Evolutionary conservation across 2,113 vertebrate genomes (phyloP), one percentile per base, ranked within the genome.

Genomic region (Petromus typicus): DNA sequence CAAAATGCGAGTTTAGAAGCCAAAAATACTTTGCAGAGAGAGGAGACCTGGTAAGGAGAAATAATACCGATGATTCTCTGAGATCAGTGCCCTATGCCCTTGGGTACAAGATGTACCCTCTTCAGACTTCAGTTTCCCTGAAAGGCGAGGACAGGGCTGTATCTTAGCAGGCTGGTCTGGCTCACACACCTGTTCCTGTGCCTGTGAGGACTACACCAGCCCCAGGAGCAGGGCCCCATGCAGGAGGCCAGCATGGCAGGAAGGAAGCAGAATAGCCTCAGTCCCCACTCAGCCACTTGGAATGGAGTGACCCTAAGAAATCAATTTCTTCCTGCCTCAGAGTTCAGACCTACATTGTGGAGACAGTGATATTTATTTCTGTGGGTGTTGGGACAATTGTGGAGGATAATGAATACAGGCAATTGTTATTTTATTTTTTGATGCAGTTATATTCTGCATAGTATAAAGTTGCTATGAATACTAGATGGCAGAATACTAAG

Each of bases 141-240:
- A 18, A 30, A 48, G 22, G 30, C 7, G 40, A 59, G 57, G 57
- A 9, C 30, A 17, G 63, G 40, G 40, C 37, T 80, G 9, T 22
- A 37, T 12, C 7, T 32, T 27, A 6, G 45, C 0, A 0, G 34
- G 17, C 66, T 76, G 34, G 43, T 34, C 34, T 11, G 6, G 34
- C 22, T 81, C 57, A 16, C 13, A 57, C n/a, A 18, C 43, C 34
- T 80, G 40, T 57, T 64, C 27, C 34, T 43, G 6, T 4, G 48
- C 51, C 5, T 57, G 79, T 30, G 71, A 69, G 37, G 6, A 13
- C 14, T 0, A 0, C 69, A 32, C 23, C 16, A 40, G 43, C 10
- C 18, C 17, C 32, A 23, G 66, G 34, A 40, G 25, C 66, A 1
- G 4, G 48, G 57, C 13, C 30, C 7, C 8, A 4, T 1, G 0